Evolutionary conservation across 2,113 vertebrate species (phyloP).

Genomic region (Pelecanus crispus): DNA sequence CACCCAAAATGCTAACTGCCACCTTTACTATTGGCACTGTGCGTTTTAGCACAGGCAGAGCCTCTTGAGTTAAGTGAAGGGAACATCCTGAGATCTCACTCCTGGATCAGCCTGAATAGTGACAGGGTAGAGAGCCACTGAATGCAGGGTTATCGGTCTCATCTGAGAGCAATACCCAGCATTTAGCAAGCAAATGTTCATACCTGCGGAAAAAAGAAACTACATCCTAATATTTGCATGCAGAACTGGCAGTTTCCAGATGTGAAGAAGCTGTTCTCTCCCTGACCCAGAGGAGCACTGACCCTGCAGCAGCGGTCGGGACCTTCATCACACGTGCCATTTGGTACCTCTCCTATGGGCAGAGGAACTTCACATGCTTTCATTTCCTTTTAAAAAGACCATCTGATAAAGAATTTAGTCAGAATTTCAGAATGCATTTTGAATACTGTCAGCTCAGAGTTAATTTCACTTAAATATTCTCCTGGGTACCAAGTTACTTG

Average conservation of each 20-base stretch:
- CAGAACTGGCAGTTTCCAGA: neutral
- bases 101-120: neutral
- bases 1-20: neutral
- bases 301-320: neutral
- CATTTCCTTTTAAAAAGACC: neutral
- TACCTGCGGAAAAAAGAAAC: neutral
- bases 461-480: neutral
- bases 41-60: neutral
- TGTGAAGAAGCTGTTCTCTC: neutral
- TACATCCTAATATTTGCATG: neutral
- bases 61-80: neutral
- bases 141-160: neutral
- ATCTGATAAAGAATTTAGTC: neutral
- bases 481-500: neutral
- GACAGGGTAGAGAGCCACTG: neutral
- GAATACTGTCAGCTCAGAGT: neutral
- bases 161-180: neutral
- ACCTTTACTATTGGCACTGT: neutral
- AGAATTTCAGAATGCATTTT: neutral
- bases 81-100: neutral
- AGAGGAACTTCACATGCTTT: neutral
- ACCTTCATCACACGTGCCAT: neutral
- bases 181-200: neutral
- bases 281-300: neutral
- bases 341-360: neutral